phyloP scores from a whole-genome alignment of 2,888 invertebrate species.

The Antitype chi region DNA sequence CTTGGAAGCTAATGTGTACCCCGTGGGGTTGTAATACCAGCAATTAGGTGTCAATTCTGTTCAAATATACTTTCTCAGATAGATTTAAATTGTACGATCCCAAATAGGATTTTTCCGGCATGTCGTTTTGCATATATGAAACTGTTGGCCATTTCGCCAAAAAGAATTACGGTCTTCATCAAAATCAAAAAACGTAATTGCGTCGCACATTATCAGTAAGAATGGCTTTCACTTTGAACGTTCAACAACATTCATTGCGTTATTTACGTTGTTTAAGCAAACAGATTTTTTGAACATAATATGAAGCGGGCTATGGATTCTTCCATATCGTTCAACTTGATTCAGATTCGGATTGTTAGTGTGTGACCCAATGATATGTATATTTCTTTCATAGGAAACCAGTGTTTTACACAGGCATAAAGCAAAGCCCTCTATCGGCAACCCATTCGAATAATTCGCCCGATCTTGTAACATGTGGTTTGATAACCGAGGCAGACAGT shows the following conservation, averaged over 20 bases:
- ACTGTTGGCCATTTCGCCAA: not conserved
- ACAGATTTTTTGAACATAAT: no score
- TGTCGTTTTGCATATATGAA: not conserved
- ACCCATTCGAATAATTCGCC: constrained; percentile 21
- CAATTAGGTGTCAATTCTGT: not conserved
- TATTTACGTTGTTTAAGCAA: no score
- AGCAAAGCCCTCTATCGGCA: not conserved
- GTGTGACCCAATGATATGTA: no score
- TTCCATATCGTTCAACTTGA: no score
- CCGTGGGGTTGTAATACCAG: not conserved
- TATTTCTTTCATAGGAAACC: not conserved
- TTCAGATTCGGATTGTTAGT: no score
- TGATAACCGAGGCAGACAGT: constrained; percentile 54
- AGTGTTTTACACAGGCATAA: not conserved
- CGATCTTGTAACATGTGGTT: constrained; percentile 31
- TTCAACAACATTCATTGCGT: no score
- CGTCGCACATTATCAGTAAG: no score
- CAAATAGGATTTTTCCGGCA: not conserved
- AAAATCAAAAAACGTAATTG: no score
- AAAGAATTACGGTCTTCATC: not conserved
- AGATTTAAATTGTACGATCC: not conserved
- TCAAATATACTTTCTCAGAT: not conserved
- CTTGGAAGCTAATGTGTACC: not conserved
- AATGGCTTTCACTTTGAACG: no score
- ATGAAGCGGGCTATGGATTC: no score